Evolutionary conservation across 2,888 invertebrate genomes (phyloP).

Genomic region (Stomorhina lunata): DNA sequence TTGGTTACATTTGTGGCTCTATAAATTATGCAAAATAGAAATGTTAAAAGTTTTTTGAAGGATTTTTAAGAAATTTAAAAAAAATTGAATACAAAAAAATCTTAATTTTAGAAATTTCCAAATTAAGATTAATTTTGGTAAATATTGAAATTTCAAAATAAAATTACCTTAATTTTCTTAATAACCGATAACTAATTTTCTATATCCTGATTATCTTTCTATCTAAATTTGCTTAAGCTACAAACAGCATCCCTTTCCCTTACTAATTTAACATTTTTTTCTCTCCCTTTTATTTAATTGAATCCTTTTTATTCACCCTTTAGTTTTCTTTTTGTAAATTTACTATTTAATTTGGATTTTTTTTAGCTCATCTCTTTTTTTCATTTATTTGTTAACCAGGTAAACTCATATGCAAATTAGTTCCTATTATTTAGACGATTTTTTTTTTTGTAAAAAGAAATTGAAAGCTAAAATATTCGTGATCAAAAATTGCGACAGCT

Average conservation of each 20-base stretch:
- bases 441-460: conserved; percentile 18
- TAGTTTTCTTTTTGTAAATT: not conserved
- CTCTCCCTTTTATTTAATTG: not conserved
- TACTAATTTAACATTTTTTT: not conserved
- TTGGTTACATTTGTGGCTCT: conserved; percentile 54
- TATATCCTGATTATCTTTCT: conserved; percentile 1
- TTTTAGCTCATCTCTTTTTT: not conserved
- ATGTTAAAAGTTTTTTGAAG: conserved; percentile 30
- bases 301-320: conserved; percentile 1
- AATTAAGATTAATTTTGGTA: not conserved
- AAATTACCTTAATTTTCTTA: not conserved
- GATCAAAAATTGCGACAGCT: conserved; percentile 35
- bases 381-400: conserved; percentile 40
- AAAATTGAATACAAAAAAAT: not conserved
- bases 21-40: conserved; percentile 61
- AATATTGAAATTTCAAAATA: not conserved
- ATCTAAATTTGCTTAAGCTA: not conserved
- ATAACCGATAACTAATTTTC: not conserved
- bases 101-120: not conserved
- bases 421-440: conserved; percentile 56
- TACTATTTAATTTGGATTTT: conserved; percentile 8
- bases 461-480: not conserved
- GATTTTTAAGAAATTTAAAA: not conserved
- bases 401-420: conserved; percentile 63
- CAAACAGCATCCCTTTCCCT: conserved; percentile 34